Base-by-base conservation (phyloP, 35 echinoderm and acorn worm genomes). In the Apostichopus parvimensis region DNA sequence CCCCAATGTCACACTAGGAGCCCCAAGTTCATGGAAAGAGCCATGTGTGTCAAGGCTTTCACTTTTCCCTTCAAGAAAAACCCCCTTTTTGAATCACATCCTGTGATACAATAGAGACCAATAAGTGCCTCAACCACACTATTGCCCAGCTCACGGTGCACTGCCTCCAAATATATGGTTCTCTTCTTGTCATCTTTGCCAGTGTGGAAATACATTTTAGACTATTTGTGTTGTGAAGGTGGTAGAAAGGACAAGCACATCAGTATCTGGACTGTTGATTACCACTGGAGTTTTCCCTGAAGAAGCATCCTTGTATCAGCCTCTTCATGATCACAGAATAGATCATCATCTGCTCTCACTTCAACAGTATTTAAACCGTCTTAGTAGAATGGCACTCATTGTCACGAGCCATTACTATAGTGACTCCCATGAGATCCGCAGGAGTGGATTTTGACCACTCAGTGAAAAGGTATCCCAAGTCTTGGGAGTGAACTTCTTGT, bases 11-110 rank as follows among this genome's bases (percentile, higher is more conserved):
- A 60, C 11, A 60, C 57, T 60, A 8, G 6, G 57, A 60, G 57
- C 57, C 57, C 57, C 57, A 60, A 60, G 57, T 60, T 60, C 57
- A 60, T 60, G 57, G 57, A 60, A 60, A 8, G 57, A 60, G 57
- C 57, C 57, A 94, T 26, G 9, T 91, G 64, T 72, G 78, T 79
- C 9, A 95, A 45, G 7, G 90, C 94, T 52, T 92, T 95, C 8
- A 57, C 15, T 82, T 95, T 95, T 14, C 82, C 90, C 57, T 95
- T 95, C 11, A 81, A 83, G 79, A 92, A 89, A 8, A 95, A 87
- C 1, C 90, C 85, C 55, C 94, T 92, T 0, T 92, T 90, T 18
- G 89, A 87, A 57, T 95, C 94, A 80, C 94, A 92, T 1, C 90
- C 94, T 34, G 94, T 92, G 66, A 92, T 10, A 28, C 82, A 79